Evolutionary conservation across 2,113 vertebrate species (phyloP).

Genomic region (Columba livia): DNA sequence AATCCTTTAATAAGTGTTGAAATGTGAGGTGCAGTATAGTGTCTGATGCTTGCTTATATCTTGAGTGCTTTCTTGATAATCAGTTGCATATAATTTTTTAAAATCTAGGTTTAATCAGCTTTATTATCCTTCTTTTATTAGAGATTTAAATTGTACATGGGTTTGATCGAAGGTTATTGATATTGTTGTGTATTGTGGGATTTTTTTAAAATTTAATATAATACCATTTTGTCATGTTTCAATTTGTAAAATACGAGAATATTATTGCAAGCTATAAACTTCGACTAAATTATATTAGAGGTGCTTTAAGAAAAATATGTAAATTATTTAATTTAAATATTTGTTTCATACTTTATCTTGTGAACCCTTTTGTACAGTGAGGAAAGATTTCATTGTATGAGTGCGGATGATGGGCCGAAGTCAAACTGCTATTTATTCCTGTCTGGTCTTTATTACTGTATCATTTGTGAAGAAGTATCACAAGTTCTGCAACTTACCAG

Average conservation of each 20-base stretch:
- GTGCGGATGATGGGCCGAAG: not conserved
- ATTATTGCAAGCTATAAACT: conserved; percentile 22
- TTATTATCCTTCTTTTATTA: conserved; percentile 14
- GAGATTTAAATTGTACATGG: conserved; percentile 12
- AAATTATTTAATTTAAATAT: conserved; percentile 67
- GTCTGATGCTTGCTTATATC: not conserved
- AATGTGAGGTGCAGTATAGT: not conserved
- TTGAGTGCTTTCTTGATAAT: conserved; percentile 3
- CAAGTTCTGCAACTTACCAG: not conserved
- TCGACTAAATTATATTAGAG: conserved; percentile 49
- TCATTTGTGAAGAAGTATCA: not conserved
- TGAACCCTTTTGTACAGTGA: conserved; percentile 29
- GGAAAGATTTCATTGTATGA: not conserved
- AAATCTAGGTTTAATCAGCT: conserved; percentile 26
- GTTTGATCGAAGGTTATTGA: conserved; percentile 14
- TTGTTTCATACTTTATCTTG: conserved; percentile 19
- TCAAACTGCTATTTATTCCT: conserved; percentile 37
- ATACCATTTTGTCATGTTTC: conserved; percentile 15
- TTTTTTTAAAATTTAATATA: conserved; percentile 19
- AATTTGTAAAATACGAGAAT: conserved; percentile 36
- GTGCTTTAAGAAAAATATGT: conserved; percentile 48
- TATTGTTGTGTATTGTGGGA: not conserved
- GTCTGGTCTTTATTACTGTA: not conserved
- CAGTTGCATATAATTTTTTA: not conserved
- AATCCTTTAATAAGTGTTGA: not conserved